Evolutionary conservation across 2,113 vertebrate species (phyloP).

Genomic region (Copsychus sechellarum): DNA sequence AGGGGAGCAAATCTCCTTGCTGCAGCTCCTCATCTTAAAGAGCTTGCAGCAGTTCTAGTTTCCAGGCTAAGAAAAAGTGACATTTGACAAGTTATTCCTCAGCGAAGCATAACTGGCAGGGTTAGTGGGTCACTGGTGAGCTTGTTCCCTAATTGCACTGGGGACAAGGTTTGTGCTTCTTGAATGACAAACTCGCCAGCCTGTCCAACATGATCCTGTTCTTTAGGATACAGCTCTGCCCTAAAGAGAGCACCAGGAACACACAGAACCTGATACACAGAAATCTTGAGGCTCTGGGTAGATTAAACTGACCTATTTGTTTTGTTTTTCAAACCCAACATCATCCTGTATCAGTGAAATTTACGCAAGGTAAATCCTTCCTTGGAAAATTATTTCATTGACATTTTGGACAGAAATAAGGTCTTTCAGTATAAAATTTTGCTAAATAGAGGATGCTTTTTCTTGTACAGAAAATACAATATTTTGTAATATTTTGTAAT

Average conservation of each 20-base stretch:
- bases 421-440: not conserved
- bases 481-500: not conserved
- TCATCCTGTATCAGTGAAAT: not conserved
- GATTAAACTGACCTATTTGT: not conserved
- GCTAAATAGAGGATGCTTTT: not conserved
- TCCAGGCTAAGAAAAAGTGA: not conserved
- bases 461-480: not conserved
- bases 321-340: not conserved
- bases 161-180: not conserved
- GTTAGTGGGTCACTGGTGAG: not conserved
- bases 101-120: not conserved
- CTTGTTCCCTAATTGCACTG: constrained; percentile 27
- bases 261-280: not conserved
- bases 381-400: not conserved
- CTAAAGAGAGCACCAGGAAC: not conserved
- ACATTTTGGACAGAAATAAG: not conserved
- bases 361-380: not conserved
- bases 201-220: not conserved
- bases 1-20: constrained; percentile 3
- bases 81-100: constrained; percentile 28
- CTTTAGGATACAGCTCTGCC: not conserved
- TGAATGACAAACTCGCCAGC: not conserved
- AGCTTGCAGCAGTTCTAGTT: constrained; percentile 3
- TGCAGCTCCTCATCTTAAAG: not conserved
- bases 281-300: not conserved